Base-by-base conservation (phyloP, 2,888 invertebrate genomes). In the Caenorhabditis sp. region DNA sequence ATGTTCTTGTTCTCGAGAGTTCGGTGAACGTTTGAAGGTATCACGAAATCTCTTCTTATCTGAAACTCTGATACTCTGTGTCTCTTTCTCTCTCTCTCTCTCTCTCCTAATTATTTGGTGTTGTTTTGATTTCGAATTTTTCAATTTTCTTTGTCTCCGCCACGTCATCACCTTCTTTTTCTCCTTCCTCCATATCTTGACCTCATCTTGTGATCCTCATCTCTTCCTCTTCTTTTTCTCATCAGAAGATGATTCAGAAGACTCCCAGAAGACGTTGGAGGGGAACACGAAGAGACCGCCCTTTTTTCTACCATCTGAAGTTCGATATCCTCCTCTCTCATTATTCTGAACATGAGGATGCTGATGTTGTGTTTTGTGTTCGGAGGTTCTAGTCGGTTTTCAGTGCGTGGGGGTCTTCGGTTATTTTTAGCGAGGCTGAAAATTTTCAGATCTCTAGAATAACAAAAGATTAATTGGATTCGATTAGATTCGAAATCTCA, bases 221-320 rank as follows among this genome's bases (percentile, higher is more conserved):
- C 16, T 56, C 31, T 54, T 24, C 26, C 14, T 54, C 10, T 26
- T 24, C 51, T n/a, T 44, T n/a, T n/a, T 47, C 47, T 47, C 24
- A 54, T 19, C 19, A 16, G 24, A 26, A 16, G 54, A 58, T 58
- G 58, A 58, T 58, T 58, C 58, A 58, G 58, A 58, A 58, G 28
- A 58, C 58, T 4, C 19, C 49, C 2, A n/a, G 22, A 49, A 10
- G 8, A 5, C 38, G 31, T 35, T 35, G 31, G 19, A 24, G 51
- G 49, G 0, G 5, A 16, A 16, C 4, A 16, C 5, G 22, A 10
- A 49, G 22, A 19, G 22, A 24, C 54, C 54, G 54, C 26, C 54
- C 24, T 54, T 51, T 12, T 54, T 58, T 26, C 26, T 38, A 24
- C 16, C 41, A 35, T 73, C 73, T 73, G 73, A 73, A 73, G 63